phyloP scores from a whole-genome alignment of 2,797 vertebrate species.

The Gambusia yucatana region DNA sequence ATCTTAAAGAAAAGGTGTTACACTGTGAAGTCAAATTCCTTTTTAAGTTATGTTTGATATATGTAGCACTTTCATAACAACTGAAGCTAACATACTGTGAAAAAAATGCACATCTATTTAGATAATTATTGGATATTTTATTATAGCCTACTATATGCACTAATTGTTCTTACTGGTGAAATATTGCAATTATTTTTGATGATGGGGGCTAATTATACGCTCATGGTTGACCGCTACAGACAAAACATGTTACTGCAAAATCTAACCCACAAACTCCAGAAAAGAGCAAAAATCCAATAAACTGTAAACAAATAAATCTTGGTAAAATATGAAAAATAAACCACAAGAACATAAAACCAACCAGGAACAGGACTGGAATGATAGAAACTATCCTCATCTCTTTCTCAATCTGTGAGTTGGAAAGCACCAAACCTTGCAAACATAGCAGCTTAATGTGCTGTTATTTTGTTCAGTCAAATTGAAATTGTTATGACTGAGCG shows the following conservation, averaged over 20 bases:
- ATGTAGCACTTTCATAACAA: no score
- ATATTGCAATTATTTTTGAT: background rate
- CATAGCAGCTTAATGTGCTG: background rate
- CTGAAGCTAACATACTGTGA: no score
- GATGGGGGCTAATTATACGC: background rate
- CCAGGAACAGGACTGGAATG: background rate
- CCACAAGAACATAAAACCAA: background rate
- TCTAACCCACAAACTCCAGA: background rate
- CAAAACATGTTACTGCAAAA: background rate
- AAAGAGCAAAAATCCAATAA: background rate
- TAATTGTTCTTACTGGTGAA: background rate
- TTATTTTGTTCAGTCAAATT: background rate
- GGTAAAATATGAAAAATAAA: background rate
- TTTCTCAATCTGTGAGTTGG: background rate
- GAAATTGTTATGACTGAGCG: background rate
- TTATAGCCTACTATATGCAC: background rate
- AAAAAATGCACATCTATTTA: background rate
- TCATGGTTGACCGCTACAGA: background rate
- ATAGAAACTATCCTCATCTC: background rate
- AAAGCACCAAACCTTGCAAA: background rate
- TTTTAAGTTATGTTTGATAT: no score
- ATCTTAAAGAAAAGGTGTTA: no score
- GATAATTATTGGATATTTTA: background rate
- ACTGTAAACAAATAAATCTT: background rate
- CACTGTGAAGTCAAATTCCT: no score